These are phyloP conservation scores for Strongylocentrotus purpuratus DNA, from an alignment of 35 echinoderm and acorn worm species.

Conservation along the genomic window DNA sequence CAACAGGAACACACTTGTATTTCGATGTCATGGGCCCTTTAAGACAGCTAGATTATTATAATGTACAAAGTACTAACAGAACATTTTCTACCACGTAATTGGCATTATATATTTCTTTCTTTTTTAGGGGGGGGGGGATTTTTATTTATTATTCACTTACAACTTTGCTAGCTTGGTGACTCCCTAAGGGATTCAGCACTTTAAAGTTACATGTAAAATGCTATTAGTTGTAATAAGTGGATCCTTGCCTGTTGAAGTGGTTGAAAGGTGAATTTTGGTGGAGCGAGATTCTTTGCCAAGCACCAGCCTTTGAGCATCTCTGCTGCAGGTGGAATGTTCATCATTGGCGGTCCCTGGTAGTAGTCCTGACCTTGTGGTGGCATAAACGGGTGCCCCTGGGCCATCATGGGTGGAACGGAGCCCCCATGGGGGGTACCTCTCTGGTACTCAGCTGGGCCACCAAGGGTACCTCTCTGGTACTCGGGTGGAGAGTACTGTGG, in stretches of 20 bases:
- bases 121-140: too few species aligned
- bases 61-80: too few species aligned
- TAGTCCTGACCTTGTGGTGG: slow-evolving; percentile 10
- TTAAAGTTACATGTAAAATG: too few species aligned
- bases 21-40: too few species aligned
- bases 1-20: too few species aligned
- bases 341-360: background rate
- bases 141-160: too few species aligned
- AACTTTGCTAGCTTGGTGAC: too few species aligned
- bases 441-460: background rate
- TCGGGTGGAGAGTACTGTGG: background rate
- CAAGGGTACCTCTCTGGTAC: background rate
- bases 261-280: background rate
- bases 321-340: background rate
- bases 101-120: too few species aligned
- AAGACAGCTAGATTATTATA: too few species aligned
- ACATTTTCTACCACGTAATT: too few species aligned
- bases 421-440: background rate
- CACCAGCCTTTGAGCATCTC: slow-evolving; percentile 31
- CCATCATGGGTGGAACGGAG: background rate
- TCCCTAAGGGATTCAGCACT: too few species aligned
- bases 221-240: background rate
- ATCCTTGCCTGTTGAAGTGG: background rate
- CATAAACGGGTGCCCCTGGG: background rate
- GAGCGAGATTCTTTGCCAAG: background rate